phyloP scores from a whole-genome alignment of 2,113 vertebrate genomes.

The Gallinago undulata region DNA sequence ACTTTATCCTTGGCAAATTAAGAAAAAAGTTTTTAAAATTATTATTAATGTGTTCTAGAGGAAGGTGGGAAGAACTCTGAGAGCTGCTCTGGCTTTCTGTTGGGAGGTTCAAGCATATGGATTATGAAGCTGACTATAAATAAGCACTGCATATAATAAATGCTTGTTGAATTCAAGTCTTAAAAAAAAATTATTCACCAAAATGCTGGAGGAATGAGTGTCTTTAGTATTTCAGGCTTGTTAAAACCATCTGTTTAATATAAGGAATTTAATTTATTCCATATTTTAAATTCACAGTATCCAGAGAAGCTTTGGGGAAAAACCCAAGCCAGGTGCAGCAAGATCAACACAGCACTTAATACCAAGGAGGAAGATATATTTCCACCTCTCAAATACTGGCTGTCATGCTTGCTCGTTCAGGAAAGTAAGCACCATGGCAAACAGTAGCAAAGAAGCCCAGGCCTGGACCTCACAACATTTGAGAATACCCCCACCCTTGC shows the following conservation, averaged over 20 bases:
- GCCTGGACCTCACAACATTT: background rate
- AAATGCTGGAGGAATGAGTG: background rate
- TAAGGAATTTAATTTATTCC: background rate
- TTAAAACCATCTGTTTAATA: background rate
- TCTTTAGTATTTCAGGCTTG: background rate
- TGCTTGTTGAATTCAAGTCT: background rate
- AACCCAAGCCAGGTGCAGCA: background rate
- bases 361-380: background rate
- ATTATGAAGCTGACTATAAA: background rate
- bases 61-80: background rate
- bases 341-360: background rate
- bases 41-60: background rate
- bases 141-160: background rate
- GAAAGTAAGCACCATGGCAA: background rate
- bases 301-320: background rate
- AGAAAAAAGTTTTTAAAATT: background rate
- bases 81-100: background rate
- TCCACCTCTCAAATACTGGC: background rate
- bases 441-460: background rate
- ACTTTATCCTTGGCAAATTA: background rate
- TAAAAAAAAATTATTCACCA: background rate
- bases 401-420: accelerated
- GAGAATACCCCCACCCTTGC: background rate
- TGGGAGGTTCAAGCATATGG: background rate
- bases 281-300: background rate